Evolutionary conservation across 2,888 invertebrate species (phyloP), one percentile per base, ranked within the genome.

Genomic region (Exephanes ischioxanthus): DNA sequence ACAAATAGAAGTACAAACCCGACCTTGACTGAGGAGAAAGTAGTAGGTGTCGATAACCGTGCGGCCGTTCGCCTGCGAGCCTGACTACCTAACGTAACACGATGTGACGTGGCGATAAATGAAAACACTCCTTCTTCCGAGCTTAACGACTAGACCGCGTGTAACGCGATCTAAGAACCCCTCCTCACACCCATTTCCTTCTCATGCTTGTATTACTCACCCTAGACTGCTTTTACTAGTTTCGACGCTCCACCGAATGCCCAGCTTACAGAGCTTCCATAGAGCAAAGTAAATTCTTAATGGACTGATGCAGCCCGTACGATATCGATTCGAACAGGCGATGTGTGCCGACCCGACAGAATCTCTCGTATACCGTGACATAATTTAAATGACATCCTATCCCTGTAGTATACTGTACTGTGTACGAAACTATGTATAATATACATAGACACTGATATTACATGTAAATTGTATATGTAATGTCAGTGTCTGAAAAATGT

Each of bases 21-120:
- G 2, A 63, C 16, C 16, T 16, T 33, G 16, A 16, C 30, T n/a
- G 33, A 33, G 16, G 63, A 16, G 30, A 1, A 26, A 63, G 63
- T 30, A 33, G 30, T 63, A 30, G 22, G 33, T 37, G 71, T 71
- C 37, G 71, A 70, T 70, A 70, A 71, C 71, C 71, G 30, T 16
- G 26, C 33, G 63, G 71, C 71, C 22, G 33, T 26, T 70, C 30
- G n/a, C 48, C 2, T 2, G 48, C 58, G 9, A 58, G 22, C 14
- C 22, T 48, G 11, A 11, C 22, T 48, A 26, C 68, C 37, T 45
- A 48, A 45, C 48, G 26, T 26, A 26, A 70, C 70, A 58, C 22
- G 58, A 58, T 58, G 30, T 53, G 71, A 71, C 71, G 71, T 16
- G 70, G 33, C 70, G 51, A 53, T 70, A 70, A 70, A 70, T 51